phyloP scores from a whole-genome alignment of 1,140 invertebrate genomes.

The Diorhabda elongata region DNA sequence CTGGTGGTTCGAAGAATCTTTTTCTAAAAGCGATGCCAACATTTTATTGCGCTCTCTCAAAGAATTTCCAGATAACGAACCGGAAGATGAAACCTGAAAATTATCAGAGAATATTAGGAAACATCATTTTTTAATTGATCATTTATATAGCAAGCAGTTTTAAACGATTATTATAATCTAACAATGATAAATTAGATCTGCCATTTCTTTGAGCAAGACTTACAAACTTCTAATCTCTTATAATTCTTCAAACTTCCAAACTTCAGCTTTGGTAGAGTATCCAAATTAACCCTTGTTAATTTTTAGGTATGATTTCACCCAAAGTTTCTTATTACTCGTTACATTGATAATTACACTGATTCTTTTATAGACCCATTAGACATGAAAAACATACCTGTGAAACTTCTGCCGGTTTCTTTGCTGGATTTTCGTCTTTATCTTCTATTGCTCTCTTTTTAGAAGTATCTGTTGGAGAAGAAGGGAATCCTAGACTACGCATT shows the following conservation, averaged over 20 bases:
- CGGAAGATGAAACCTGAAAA: slow-evolving; percentile 30
- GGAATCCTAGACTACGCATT: slow-evolving; percentile 58
- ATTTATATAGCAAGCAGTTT: not conserved
- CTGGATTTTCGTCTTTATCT: slow-evolving; percentile 58
- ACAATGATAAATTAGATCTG: not conserved
- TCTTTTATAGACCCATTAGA: too few relatives aligned
- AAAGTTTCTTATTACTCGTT: too few relatives aligned
- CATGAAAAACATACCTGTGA: slow-evolving; percentile 41
- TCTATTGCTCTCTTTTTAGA: slow-evolving; percentile 66
- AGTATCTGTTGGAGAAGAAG: slow-evolving; percentile 51
- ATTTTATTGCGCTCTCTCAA: slow-evolving; percentile 82
- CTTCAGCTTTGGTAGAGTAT: too few relatives aligned
- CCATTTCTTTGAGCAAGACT: too few relatives aligned
- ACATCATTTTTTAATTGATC: not conserved
- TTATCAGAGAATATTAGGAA: not conserved
- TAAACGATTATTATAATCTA: not conserved
- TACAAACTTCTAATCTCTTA: too few relatives aligned
- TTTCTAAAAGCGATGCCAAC: slow-evolving; percentile 76
- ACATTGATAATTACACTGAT: too few relatives aligned
- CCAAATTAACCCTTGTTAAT: too few relatives aligned
- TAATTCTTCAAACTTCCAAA: too few relatives aligned
- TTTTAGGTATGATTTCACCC: too few relatives aligned
- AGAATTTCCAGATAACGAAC: slow-evolving; percentile 49
- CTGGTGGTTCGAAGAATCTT: slow-evolving; percentile 69
- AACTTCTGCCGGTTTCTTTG: slow-evolving; percentile 52